Percentiles rank a stretch among this genome's conserved stretches.
These are phyloP conservation scores for Rhodophaea formosa DNA, from an alignment of 2,888 invertebrate genomes.

Conservation along the genomic window DNA sequence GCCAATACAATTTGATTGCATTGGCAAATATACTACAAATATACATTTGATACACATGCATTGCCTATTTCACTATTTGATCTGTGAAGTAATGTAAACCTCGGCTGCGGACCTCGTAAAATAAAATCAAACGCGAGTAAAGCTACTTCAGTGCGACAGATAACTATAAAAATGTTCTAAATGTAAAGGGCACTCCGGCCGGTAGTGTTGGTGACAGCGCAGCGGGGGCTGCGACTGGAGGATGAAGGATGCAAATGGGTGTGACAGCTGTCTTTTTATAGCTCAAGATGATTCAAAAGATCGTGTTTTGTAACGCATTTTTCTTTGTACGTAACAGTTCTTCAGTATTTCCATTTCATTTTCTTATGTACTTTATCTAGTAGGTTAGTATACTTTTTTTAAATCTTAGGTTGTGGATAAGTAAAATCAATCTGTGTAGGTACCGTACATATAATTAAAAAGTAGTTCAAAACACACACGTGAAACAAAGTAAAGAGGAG, in stretches of 20 bases:
- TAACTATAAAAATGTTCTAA: conserved; percentile 45
- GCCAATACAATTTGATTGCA: too few species aligned
- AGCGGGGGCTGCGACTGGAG: conserved; percentile 33
- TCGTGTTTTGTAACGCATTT: neutral
- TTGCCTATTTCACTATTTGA: neutral
- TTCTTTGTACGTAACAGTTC: neutral
- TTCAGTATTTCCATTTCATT: too few species aligned
- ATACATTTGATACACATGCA: too few species aligned
- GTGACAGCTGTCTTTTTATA: conserved; percentile 27
- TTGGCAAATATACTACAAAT: too few species aligned
- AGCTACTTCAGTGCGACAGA: conserved; percentile 44
- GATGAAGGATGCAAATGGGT: conserved; percentile 24
- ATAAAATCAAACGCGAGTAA: conserved; percentile 35
- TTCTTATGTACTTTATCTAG: too few species aligned
- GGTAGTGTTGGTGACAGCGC: conserved; percentile 37
- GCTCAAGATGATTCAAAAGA: conserved; percentile 13
- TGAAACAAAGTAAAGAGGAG: too few species aligned
- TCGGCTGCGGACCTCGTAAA: neutral
- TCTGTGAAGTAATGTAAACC: neutral
- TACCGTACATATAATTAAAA: too few species aligned
- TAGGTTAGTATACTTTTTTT: too few species aligned
- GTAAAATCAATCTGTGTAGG: too few species aligned
- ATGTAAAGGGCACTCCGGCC: conserved; percentile 36
- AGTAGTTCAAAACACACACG: too few species aligned
- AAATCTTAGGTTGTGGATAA: too few species aligned